Evolutionary conservation across 2,888 invertebrate species (phyloP).

Genomic region (Hecatera dysodea): DNA sequence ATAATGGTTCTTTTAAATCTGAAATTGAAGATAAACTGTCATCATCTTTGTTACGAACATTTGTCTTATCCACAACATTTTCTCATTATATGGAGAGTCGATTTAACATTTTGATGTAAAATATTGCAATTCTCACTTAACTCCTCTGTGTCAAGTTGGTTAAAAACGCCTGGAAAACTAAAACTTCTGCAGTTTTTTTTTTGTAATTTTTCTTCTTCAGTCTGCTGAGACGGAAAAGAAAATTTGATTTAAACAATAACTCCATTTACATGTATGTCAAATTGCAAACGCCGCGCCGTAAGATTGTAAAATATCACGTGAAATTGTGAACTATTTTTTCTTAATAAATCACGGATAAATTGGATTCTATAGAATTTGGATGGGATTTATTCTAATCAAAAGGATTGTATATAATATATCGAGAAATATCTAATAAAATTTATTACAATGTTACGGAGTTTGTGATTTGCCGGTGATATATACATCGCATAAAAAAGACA

Average conservation of each 20-base stretch:
- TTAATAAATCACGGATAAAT: too few relatives aligned
- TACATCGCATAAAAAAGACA: background rate
- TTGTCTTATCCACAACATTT: background rate
- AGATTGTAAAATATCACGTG: too few relatives aligned
- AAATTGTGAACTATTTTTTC: too few relatives aligned
- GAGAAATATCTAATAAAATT: too few relatives aligned
- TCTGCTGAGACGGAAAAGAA: background rate
- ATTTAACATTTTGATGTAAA: background rate
- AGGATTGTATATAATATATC: too few relatives aligned
- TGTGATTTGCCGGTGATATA: too few relatives aligned
- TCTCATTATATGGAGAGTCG: background rate
- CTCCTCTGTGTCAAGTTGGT: too few relatives aligned
- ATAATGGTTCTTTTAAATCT: slow-evolving; percentile 5
- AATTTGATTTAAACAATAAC: background rate
- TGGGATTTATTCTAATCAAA: too few relatives aligned
- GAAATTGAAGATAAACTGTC: background rate
- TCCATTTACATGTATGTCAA: background rate
- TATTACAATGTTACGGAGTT: too few relatives aligned
- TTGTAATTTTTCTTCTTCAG: background rate
- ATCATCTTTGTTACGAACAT: background rate
- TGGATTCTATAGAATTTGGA: too few relatives aligned
- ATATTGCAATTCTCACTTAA: too few relatives aligned
- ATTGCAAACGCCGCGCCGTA: too few relatives aligned
- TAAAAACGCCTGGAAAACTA: background rate
- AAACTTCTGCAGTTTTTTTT: background rate